Evolutionary conservation across 2,113 vertebrate genomes (phyloP).

Genomic region (Ailurus styani): DNA sequence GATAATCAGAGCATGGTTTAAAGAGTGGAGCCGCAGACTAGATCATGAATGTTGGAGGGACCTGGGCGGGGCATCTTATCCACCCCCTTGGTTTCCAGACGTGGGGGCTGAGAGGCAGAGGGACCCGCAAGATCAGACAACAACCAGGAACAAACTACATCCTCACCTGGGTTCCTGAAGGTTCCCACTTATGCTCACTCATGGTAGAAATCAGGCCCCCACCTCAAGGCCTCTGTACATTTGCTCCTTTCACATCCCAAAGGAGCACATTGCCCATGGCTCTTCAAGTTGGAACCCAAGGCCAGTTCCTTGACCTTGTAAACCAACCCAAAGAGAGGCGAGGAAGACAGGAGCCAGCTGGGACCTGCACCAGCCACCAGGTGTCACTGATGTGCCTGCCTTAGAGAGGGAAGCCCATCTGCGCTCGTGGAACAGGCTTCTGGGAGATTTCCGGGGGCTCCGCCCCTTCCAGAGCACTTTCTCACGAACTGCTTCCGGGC

Average conservation of each 20-base stretch:
- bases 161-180: background rate
- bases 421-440: background rate
- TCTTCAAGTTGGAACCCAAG: background rate
- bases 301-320: background rate
- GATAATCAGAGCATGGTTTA: background rate
- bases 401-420: background rate
- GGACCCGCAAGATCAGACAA: background rate
- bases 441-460: slow-evolving; percentile 38
- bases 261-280: background rate
- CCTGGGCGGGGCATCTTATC: background rate
- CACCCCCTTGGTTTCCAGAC: background rate
- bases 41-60: background rate
- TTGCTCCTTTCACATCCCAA: background rate
- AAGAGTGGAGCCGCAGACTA: background rate
- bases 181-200: background rate
- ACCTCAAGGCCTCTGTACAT: background rate
- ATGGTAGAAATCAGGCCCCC: background rate
- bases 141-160: background rate
- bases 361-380: slow-evolving; percentile 57
- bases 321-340: background rate
- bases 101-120: background rate
- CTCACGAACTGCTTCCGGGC: background rate
- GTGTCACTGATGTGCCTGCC: slow-evolving; percentile 50
- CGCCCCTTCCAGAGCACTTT: background rate
- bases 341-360: background rate